phyloP scores from a whole-genome alignment of 2,797 vertebrate species.

The Prionace glauca region DNA sequence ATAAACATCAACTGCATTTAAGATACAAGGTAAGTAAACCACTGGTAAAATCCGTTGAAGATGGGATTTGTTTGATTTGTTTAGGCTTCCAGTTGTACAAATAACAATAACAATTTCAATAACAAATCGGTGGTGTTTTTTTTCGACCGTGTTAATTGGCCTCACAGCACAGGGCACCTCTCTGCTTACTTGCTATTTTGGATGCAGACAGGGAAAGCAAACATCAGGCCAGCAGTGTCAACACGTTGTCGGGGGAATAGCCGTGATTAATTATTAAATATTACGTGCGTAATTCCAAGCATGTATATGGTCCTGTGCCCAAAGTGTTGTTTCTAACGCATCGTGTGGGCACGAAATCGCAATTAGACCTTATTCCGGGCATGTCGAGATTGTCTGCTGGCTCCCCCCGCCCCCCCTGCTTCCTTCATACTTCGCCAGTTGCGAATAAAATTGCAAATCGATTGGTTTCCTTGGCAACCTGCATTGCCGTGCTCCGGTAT shows the following conservation, averaged over 20 bases:
- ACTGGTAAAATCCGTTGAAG: neutral
- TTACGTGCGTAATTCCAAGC: neutral
- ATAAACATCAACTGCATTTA: neutral
- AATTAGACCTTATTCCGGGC: neutral
- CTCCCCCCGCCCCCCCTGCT: neutral
- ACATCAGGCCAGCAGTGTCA: neutral
- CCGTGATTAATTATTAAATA: neutral
- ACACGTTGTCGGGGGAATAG: neutral
- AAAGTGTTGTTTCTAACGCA: neutral
- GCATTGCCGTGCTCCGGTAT: neutral
- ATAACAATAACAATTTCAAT: too few species aligned
- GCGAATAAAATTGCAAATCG: constrained; percentile 15
- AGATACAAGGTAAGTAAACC: neutral
- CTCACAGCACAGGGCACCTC: neutral
- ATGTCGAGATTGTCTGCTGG: neutral
- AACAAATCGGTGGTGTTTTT: neutral
- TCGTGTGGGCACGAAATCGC: neutral
- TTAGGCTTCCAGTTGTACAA: neutral
- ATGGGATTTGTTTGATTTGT: neutral
- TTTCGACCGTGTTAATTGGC: neutral
- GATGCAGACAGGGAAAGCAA: neutral
- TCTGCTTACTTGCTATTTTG: neutral
- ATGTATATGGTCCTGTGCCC: neutral
- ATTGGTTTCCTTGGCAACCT: constrained; percentile 31
- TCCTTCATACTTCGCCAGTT: neutral